Evolutionary conservation across 2,888 invertebrate genomes (phyloP).

Genomic region (Trichacis sp.): DNA sequence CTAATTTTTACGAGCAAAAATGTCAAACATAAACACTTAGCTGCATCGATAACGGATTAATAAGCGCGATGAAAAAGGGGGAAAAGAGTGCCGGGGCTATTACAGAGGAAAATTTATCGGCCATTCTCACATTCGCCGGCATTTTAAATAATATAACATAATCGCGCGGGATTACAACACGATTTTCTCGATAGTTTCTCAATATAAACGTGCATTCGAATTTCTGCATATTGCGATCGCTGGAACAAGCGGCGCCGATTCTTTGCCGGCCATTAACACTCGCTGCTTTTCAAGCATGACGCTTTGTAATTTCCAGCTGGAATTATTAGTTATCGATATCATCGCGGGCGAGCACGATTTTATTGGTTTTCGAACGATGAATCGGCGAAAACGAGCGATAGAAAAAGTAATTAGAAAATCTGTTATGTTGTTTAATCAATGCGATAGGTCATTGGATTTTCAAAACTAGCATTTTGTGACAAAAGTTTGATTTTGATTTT

Average conservation of each 20-base stretch:
- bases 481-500: no score
- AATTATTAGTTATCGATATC: conserved; percentile 3
- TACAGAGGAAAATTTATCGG: conserved; percentile 5
- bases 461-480: no score
- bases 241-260: conserved; percentile 12
- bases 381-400: conserved; percentile 3
- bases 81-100: not conserved
- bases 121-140: conserved; percentile 32
- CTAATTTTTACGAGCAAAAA: not conserved
- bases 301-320: conserved; percentile 7
- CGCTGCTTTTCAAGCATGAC: conserved; percentile 15
- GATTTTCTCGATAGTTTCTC: not conserved
- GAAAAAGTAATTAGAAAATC: no score
- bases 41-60: conserved; percentile 1
- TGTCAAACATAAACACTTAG: not conserved
- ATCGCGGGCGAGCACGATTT: conserved; percentile 1
- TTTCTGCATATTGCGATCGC: conserved; percentile 5
- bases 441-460: no score
- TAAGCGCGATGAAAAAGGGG: conserved; percentile 5
- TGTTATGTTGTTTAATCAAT: no score
- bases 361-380: conserved; percentile 4
- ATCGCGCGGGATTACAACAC: conserved; percentile 26
- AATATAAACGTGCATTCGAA: conserved; percentile 13
- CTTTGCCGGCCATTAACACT: conserved; percentile 27
- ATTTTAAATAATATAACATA: conserved; percentile 26